Base-by-base conservation (phyloP, 2,797 vertebrate genomes). In the Lutjanus argentimaculatus region DNA sequence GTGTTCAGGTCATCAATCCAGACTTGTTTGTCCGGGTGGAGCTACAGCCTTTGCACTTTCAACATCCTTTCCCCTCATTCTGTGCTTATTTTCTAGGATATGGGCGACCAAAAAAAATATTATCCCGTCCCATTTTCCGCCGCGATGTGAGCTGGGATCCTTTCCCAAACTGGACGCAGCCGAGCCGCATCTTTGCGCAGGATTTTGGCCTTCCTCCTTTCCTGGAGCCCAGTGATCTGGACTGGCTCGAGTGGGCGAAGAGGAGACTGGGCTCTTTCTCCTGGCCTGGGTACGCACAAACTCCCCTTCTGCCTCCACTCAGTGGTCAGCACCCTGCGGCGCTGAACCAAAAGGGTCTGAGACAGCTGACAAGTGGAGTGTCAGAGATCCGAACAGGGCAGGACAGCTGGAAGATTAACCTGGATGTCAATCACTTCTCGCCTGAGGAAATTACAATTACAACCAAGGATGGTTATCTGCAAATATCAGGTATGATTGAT, bases 221-320 rank as follows among this genome's bases (percentile, higher is more conserved):
- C 75, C 85, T 94, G 83, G 95, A 95, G 10, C 87, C 91, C 0
- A 45, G 76, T 1, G 93, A 95, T 66, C 69, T 94, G 76, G 92
- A 92, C 85, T 96, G 95, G 95, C 75, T 95, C 5, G 86, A 93
- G 71, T 95, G 95, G 94, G 93, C 94, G 0, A 92, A 91, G 85
- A 93, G 42, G 67, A 92, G 93, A 58, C 85, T 95, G 51, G 86
- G 85, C 0, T 66, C 87, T 1, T 88, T 92, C 61, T 83, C 91
- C 46, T 94, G 93, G 92, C 93, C 93, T 0, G 90, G 72, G 6
- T 88, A 83, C 61, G 42, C 89, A 17, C 90, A 91, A 17, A 77
- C 74, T 15, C 87, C 93, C 0, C 75, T 84, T 43, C 81, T 93
- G 66, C 85, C 91, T 64, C 88, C 88, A 1, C 78, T 93, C 52